Base-by-base conservation (phyloP, 92 coral and sea anemone genomes). In the Porites evermanni region DNA sequence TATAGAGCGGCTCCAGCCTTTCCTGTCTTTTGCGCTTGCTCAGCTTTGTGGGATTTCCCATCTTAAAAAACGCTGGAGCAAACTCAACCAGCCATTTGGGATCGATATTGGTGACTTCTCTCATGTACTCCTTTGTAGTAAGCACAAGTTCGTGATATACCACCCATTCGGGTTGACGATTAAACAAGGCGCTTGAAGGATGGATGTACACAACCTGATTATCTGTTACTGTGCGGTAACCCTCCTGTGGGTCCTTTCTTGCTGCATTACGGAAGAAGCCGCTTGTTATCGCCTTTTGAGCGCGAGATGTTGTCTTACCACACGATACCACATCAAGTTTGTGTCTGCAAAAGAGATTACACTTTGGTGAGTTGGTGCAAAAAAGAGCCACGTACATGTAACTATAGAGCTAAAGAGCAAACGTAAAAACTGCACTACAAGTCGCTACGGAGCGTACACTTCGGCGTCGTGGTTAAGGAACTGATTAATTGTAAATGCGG, bases 141-240 rank as follows among this genome's bases (percentile, higher is more conserved):
- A 96, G 89, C 20, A 96, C 99, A 2, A 96, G 91, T 73, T 96
- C 99, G 73, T 96, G 99, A 70, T 96, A 96, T 26, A 96, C 93
- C n/a, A 96, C 99, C 99, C 99, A 96, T 83, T 96, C 99, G 2
- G 99, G 99, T 84, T 96, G 99, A 47, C 99, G 94, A 86, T 96
- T 96, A 76, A 96, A 96, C 90, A 96, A 91, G 32, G 99, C 96
- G 60, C 99, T 96, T 20, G 99, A 96, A 11, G 99, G 99, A 79
- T 96, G 99, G 61, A 96, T 96, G 73, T 94, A 96, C 53, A 96
- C 99, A 59, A 96, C 95, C 84, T 95, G 98, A 93, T 94, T 96
- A 84, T 96, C 99, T 38, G 91, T 97, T 20, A 96, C 96, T 12
- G 99, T 96, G 26, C 98, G 96, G 98, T 96, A 96, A 20, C 99